A percentile compares a stretch with the other conserved stretches of the same genome.
Conservation (phyloP, 2,888 invertebrate genomes). For the Eudiplozoon nipponicum region DNA sequence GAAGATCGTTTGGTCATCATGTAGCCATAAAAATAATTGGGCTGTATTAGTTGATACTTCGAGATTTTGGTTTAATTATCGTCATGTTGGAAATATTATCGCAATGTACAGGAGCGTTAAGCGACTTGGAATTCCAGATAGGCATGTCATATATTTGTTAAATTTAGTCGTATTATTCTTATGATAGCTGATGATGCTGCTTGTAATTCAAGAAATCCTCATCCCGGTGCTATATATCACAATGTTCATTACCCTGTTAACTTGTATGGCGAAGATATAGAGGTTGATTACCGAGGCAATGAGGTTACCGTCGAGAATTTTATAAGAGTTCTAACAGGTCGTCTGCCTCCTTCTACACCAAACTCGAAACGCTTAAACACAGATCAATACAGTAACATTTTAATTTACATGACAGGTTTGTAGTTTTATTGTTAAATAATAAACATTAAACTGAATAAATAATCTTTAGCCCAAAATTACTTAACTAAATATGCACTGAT, state of each 20-base stretch:
- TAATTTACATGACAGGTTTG: constrained; percentile 56
- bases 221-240: constrained; percentile 58
- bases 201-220: constrained; percentile 78
- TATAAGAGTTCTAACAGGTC: constrained; percentile 63
- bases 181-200: constrained; percentile 99
- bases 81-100: constrained; percentile 88
- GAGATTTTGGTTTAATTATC: constrained; percentile 94
- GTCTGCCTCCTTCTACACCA: constrained; percentile 63
- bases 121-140: constrained; percentile 78
- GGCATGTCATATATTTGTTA: constrained; percentile 22
- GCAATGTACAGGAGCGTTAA: constrained; percentile 92
- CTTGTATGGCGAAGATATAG: constrained; percentile 92
- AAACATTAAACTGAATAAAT: no score
- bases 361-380: constrained; percentile 67
- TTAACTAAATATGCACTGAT: no score
- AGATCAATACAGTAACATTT: constrained; percentile 57
- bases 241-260: constrained; percentile 88
- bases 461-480: no score
- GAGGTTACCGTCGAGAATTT: constrained; percentile 83
- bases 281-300: constrained; percentile 75
- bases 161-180: constrained; percentile 50
- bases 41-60: constrained; percentile 91
- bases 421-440: not conserved
- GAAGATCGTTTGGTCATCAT: no score
- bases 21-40: constrained; percentile 55